Base-by-base conservation (phyloP, 2,797 vertebrate genomes). In the Lophius americanus region DNA sequence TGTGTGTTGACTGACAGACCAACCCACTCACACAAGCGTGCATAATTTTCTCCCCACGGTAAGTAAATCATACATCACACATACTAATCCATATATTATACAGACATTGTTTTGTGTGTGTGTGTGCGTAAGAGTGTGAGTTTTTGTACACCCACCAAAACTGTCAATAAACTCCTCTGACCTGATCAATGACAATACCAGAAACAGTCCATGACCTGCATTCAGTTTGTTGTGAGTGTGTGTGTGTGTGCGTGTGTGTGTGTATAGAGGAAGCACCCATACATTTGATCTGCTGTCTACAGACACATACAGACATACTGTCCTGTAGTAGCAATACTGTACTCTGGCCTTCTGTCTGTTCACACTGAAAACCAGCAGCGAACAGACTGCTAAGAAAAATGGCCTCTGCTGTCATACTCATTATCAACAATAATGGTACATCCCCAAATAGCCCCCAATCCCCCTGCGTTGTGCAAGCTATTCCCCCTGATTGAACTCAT, bases 131-230 rank as follows among this genome's bases (percentile, higher is more conserved):
- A 52, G 54, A 72, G 70, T 0, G 4, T 79, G 50, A 54, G 67
- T 58, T 73, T 80, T 51, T 75, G 48, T 81, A 46, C 65, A 50
- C 62, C 64, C 67, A 82, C 76, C 62, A 75, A 60, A 84, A 60
- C 56, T 44, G 75, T 92, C 90, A 75, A 91, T 92, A 88, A 57
- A 56, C 83, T 87, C 67, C 81, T 79, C 72, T 86, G 86, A 84
- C 58, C 70, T 46, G 75, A 89, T 91, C 91, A 57, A 91, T 91
- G 73, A 49, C 79, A 82, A 84, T 71, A 83, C 49, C 85, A 83
- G 64, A 85, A 83, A 70, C 79, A 54, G 58, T 70, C 73, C 74
- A 70, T 92, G 91, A 89, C 91, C 90, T 85, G 86, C 72, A 91
- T 91, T 91, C 83, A 78, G 74, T 71, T 23, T 57, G 54, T 57